Conservation (phyloP, 2,113 vertebrate species). For the Myotis yumanensis region DNA sequence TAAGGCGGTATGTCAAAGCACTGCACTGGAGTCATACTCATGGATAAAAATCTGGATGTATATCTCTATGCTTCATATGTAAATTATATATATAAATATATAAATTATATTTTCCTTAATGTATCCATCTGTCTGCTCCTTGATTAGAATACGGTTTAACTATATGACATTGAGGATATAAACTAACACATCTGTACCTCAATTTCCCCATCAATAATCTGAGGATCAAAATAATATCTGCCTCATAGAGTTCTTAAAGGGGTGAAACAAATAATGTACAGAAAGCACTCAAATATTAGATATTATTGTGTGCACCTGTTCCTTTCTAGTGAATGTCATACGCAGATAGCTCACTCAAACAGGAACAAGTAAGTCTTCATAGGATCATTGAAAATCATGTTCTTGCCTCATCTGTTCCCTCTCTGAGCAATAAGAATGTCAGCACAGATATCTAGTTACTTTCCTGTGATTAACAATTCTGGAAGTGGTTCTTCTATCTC, state of each 20-base stretch:
- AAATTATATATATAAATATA: not conserved
- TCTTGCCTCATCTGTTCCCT: not conserved
- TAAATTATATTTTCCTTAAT: not conserved
- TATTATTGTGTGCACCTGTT: not conserved
- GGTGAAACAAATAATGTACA: not conserved
- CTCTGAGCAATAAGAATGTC: not conserved
- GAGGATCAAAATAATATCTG: not conserved
- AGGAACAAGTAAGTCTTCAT: not conserved
- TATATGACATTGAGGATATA: not conserved
- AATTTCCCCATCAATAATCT: not conserved
- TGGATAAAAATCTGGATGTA: not conserved
- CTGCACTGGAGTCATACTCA: not conserved
- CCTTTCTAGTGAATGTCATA: not conserved
- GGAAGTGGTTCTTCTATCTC: not conserved
- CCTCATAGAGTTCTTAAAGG: not conserved
- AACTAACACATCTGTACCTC: not conserved
- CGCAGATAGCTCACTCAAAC: not conserved
- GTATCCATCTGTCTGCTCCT: not conserved
- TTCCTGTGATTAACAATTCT: conserved; percentile 21
- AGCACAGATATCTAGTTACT: conserved; percentile 26
- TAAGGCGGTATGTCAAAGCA: not conserved
- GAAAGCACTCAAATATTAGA: not conserved
- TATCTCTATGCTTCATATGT: not conserved
- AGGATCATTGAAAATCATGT: not conserved
- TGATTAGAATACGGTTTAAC: not conserved